A percentile compares a stretch with the other conserved stretches of the same genome.
phyloP scores from a whole-genome alignment of 2,113 vertebrate genomes.

The Piprites chloris region DNA sequence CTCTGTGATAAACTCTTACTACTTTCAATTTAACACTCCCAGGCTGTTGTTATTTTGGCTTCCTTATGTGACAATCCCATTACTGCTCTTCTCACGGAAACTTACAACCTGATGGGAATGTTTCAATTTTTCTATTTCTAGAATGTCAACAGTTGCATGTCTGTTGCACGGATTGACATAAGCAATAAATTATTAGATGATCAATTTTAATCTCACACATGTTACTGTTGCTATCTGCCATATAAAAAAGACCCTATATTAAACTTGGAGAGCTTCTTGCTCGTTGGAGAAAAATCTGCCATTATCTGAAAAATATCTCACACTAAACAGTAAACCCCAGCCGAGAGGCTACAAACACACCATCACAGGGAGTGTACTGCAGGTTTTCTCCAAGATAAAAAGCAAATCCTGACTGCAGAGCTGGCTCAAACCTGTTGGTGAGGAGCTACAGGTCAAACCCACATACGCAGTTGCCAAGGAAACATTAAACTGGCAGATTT shows the following conservation, averaged over 20 bases:
- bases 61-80: not conserved
- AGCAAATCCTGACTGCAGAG: not conserved
- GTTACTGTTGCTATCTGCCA: not conserved
- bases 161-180: not conserved
- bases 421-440: not conserved
- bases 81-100: not conserved
- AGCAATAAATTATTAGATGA: not conserved
- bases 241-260: not conserved
- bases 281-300: not conserved
- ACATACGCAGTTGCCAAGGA: not conserved
- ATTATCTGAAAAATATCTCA: not conserved
- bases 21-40: not conserved
- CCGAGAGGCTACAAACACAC: not conserved
- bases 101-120: not conserved
- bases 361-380: not conserved
- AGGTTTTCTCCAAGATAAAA: not conserved
- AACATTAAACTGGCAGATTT: not conserved
- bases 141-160: not conserved
- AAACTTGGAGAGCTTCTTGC: not conserved
- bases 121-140: not conserved
- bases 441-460: conserved; percentile 11
- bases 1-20: not conserved
- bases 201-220: not conserved
- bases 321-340: not conserved
- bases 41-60: not conserved